A percentile compares a stretch with the other conserved stretches of the same genome.
These are phyloP conservation scores for Nomada fabriciana DNA, from an alignment of 2,888 invertebrate genomes.

Conservation along the genomic window DNA sequence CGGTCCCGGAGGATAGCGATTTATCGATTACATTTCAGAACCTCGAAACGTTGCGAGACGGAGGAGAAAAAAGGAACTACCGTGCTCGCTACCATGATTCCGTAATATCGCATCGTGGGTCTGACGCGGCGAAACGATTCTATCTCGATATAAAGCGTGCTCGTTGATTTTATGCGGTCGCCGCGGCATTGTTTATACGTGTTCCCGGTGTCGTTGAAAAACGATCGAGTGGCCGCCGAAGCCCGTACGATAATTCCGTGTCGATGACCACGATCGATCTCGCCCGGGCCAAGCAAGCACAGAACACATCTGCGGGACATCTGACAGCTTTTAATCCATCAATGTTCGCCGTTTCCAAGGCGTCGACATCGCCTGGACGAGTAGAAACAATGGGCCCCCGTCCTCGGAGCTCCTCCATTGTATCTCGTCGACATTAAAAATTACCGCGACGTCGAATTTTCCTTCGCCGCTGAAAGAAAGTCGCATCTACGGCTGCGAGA, in stretches of 20 bases:
- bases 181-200: constrained; percentile 32
- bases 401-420: background rate
- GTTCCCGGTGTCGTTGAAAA: constrained; percentile 22
- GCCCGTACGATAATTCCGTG: constrained; percentile 42
- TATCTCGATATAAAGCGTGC: background rate
- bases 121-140: constrained; percentile 19
- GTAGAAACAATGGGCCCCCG: constrained; percentile 12
- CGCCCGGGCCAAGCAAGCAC: background rate
- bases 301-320: constrained; percentile 4
- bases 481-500: too few species aligned
- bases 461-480: too few species aligned
- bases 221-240: constrained; percentile 41
- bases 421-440: background rate
- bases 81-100: background rate
- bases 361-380: background rate
- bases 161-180: constrained; percentile 30
- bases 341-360: constrained; percentile 21
- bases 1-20: background rate
- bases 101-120: background rate
- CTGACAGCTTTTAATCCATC: constrained; percentile 48
- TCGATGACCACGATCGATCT: constrained; percentile 40
- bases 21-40: too few species aligned
- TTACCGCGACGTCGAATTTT: background rate
- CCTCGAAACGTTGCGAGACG: background rate
- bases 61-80: too few species aligned